These are phyloP conservation scores for Etheostoma spectabile DNA, from an alignment of 2,113 vertebrate genomes.

Conservation along the genomic window DNA sequence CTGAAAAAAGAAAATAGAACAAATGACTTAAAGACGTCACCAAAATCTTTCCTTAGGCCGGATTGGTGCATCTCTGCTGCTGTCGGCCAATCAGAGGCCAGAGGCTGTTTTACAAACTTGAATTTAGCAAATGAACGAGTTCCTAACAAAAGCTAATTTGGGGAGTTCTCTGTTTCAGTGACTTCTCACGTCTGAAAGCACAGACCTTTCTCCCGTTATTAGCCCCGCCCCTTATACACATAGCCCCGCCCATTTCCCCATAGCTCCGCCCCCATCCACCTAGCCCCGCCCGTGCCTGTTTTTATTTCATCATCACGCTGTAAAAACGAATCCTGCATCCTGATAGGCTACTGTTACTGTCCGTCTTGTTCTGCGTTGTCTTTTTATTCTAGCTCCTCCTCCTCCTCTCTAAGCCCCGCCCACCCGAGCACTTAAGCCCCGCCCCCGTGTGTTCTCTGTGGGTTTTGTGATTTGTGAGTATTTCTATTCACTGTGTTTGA, in stretches of 20 bases:
- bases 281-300: neutral
- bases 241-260: neutral
- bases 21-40: too few species aligned
- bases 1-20: too few species aligned
- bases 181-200: too few species aligned
- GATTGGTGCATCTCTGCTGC: neutral
- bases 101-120: too few species aligned
- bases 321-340: constrained; percentile 59
- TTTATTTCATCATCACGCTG: constrained; percentile 30
- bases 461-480: constrained; percentile 67
- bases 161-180: too few species aligned
- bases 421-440: constrained; percentile 13
- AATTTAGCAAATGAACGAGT: too few species aligned
- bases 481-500: constrained; percentile 64
- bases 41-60: too few species aligned
- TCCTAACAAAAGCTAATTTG: too few species aligned
- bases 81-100: constrained; percentile 1
- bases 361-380: constrained; percentile 55
- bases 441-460: constrained; percentile 48
- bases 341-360: constrained; percentile 57
- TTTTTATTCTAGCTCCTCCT: constrained; percentile 20
- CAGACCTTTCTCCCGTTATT: neutral
- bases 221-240: neutral
- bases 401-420: neutral
- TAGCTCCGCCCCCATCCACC: neutral